Evolutionary conservation across 2,797 vertebrate genomes (phyloP), one percentile per base, ranked within the genome.

Genomic region (Acanthis flammea): DNA sequence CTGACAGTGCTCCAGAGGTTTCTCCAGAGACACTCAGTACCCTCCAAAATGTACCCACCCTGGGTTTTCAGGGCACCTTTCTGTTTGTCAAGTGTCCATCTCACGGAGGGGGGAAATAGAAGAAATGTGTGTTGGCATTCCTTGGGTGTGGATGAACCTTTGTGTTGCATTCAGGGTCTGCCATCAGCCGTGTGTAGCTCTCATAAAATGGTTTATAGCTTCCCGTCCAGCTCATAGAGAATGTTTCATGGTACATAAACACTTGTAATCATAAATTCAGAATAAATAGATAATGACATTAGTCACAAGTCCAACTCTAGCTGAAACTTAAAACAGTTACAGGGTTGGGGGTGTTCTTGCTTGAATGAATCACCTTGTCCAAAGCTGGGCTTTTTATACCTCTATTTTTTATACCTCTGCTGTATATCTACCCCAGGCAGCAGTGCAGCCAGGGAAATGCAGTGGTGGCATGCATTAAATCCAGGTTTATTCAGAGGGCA

Each of bases 171-270:
- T 97, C 95, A 97, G 60, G 39, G 94, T 96, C 94, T 92, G 67
- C 97, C 94, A 88, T 97, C 96, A 90, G 74, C 93, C 23, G 0
- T 92, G 91, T 96, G 91, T 83, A 91, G 83, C 90, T 97, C 96
- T 94, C 95, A 75, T 97, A 97, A 98, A 97, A 92, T 95, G 88
- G 95, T 98, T 98, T 97, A 97, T 71, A 71, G 96, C 80, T 98
- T 98, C 97, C 98, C 19, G 33, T 96, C 95, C 87, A 90, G 92
- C 92, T 96, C 93, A 55, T 71, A 90, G 95, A 68, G 92, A 97
- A 96, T 76, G 91, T 97, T 97, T 97, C 97, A 94, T 97, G 96
- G 94, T 88, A 94, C 94, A 97, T 97, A 97, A 98, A 98, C 96
- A 97, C 96, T 96, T 98, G 96, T 92, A 86, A 95, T 96, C 90